Evolutionary conservation across 2,888 invertebrate genomes (phyloP), one percentile per base, ranked within the genome.

Genomic region (Camptogramma bilineatum): DNA sequence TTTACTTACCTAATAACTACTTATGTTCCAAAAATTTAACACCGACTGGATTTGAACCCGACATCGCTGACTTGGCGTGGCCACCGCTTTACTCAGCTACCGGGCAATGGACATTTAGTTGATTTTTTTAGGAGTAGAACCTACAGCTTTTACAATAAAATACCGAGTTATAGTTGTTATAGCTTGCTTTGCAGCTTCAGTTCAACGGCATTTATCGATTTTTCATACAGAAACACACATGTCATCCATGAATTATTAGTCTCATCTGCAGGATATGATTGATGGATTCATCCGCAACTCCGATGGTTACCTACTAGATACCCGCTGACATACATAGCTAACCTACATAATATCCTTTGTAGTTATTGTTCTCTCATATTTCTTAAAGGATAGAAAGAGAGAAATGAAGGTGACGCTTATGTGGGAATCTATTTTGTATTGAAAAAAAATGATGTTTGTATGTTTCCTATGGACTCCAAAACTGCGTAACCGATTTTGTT

Each of bases 181-280:
- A 19, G 21, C 9, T 59, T 16, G 42, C 21, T 18, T 44, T 28
- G 34, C 46, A 53, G 47, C 59, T 19, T 52, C n/a, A 39, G 60
- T 48, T 53, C 48, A 53, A 48, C 53, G 48, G 17, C 48, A 53
- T 24, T 39, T 59, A 53, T 60, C 47, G 59, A 60, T 53, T 48
- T 39, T 39, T 39, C 34, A 39, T 39, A 4, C 10, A 39, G 34
- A 13, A 39, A 39, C 34, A 39, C 28, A 39, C 34, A 34, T 34
- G 34, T 10, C 34, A 34, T 39, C 13, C 34, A 1, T 39, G 34
- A 39, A 39, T 39, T 39, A 39, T 39, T 39, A 13, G 13, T 13
- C 13, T 39, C 34, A 39, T 39, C 24, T 24, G 50, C 50, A 21
- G 13, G 13, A n/a, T n/a, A 28, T 24, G 50, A 50, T 24, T 47